Conservation (phyloP, 2,113 vertebrate species). For the Mohoua ochrocephala region DNA sequence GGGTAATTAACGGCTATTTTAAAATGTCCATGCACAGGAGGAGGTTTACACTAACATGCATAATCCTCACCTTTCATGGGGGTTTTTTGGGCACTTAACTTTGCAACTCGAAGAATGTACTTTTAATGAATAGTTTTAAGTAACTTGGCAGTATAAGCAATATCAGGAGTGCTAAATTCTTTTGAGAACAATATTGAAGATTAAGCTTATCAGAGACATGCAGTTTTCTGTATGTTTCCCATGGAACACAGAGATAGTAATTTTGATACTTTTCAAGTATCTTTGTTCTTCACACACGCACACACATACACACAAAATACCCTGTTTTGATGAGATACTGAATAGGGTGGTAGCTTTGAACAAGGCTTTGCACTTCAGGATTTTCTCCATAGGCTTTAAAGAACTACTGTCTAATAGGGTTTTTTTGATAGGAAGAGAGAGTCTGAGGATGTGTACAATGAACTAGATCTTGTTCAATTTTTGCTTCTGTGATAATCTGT, state of each 20-base stretch:
- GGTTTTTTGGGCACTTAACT: not conserved
- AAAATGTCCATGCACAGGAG: not conserved
- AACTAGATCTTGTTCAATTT: not conserved
- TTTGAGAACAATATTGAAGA: not conserved
- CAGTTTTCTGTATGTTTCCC: not conserved
- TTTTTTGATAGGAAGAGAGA: not conserved
- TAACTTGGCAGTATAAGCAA: not conserved
- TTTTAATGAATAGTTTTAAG: not conserved
- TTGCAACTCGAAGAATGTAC: not conserved
- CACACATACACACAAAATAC: not conserved
- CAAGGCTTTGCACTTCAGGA: not conserved
- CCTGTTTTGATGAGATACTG: not conserved
- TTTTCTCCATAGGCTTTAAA: not conserved
- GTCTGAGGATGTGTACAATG: not conserved
- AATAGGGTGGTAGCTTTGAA: not conserved
- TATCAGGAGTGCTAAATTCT: not conserved
- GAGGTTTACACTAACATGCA: not conserved
- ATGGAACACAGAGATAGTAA: not conserved
- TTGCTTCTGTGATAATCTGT: not conserved
- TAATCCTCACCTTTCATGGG: not conserved
- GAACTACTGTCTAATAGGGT: not conserved
- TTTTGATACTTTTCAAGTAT: not conserved
- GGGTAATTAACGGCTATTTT: not conserved
- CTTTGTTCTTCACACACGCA: not conserved
- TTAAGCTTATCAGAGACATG: not conserved